Evolutionary conservation across 1,140 invertebrate genomes (phyloP), one percentile per base, ranked within the genome.

Genomic region (Papilio xuthus): DNA sequence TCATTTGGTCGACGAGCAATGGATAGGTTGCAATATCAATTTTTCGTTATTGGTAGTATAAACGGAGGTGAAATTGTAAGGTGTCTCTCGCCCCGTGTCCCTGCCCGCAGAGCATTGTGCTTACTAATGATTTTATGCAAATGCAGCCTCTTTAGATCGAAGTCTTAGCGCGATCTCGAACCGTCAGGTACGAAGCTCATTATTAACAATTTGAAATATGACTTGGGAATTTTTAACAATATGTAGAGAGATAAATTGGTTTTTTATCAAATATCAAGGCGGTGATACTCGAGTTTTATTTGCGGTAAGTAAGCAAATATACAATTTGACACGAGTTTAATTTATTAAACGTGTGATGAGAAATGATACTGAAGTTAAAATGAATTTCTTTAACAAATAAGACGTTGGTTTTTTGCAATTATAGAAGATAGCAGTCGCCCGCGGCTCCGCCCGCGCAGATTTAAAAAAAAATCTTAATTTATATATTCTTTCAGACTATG

Each of bases 71-170:
- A 85, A 87, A 82, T 89, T 90, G 85, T 91, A 87, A 90, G 89
- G 87, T 91, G 90, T 89, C 85, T 88, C 86, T 92, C 88, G 85
- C 83, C 82, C 84, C 90, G 88, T 91, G 91, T 93, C 92, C 90
- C 91, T 92, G 89, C 90, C 89, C 86, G 88, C 85, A 84, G 88
- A 89, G 89, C 92, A 94, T 94, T 94, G 92, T 94, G 92, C 92
- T 93, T 93, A 91, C 92, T 94, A 94, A 94, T 93, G 92, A 94
- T 93, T 94, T 94, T 94, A 94, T 94, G 92, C 92, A 94, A 94
- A 94, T 94, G 92, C 88, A 92, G 84, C 86, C 89, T 94, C 91
- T 93, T 94, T 90, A 93, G 91, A 93, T 93, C 90, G 91, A 91
- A 92, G 92, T 92, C 92, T 92, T 93, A 93, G 89, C 90, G 92